Evolutionary conservation across 2,797 vertebrate species (phyloP).

Genomic region (Taenioides sp.): DNA sequence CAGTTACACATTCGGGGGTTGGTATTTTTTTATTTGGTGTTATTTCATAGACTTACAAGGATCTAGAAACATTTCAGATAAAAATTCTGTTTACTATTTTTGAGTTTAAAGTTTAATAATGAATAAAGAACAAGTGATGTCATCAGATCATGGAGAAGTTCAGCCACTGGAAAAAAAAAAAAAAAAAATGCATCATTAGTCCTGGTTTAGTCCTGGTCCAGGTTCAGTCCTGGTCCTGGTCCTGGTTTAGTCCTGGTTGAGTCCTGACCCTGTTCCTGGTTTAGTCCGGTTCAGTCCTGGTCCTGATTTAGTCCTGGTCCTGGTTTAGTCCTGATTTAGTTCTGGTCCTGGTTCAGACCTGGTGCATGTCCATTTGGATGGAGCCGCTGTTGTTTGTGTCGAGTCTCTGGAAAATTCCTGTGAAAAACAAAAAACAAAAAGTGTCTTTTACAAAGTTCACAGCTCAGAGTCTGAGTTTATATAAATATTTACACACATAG

Average conservation of each 20-base stretch:
- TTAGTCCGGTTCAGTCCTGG: not conserved
- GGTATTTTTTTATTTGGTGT: too few relatives aligned
- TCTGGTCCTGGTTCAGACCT: too few relatives aligned
- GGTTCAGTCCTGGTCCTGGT: not conserved
- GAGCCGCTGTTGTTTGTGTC: conserved; percentile 62
- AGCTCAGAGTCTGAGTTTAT: too few relatives aligned
- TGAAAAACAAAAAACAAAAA: conserved; percentile 11
- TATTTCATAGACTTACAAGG: too few relatives aligned
- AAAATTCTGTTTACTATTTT: too few relatives aligned
- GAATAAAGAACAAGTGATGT: not conserved
- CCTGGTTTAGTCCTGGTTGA: too few relatives aligned
- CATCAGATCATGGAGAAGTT: conserved; percentile 76
- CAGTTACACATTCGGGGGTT: too few relatives aligned
- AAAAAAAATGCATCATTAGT: conserved; percentile 7
- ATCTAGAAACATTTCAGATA: too few relatives aligned
- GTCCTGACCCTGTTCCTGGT: too few relatives aligned
- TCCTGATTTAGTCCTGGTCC: too few relatives aligned
- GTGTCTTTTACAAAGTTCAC: too few relatives aligned
- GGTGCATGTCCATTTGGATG: conserved; percentile 70
- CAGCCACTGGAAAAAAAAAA: conserved; percentile 70
- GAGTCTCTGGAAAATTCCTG: conserved; percentile 72
- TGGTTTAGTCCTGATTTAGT: not conserved
- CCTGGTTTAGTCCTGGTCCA: not conserved
- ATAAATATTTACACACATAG: too few relatives aligned
- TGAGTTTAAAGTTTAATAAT: not conserved